Base-by-base conservation (phyloP, 64 coral and sea anemone species). In the Dendrophyllia cribrosa region DNA sequence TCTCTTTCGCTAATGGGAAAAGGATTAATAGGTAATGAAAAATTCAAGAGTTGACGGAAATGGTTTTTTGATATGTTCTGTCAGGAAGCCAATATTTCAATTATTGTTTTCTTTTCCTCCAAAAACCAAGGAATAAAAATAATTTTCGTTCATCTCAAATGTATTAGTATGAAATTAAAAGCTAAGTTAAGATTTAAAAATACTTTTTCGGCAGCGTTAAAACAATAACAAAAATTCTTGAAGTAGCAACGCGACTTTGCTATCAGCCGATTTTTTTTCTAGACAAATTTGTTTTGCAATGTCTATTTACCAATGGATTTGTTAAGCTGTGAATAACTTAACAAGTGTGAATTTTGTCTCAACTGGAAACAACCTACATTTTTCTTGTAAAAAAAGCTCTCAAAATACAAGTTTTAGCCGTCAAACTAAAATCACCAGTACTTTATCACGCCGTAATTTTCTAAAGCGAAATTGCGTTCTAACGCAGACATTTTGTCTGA, bases 261-360 rank as follows among this genome's bases (percentile, higher is more conserved):
- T 56, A 56, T 56, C 7, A 56, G 53, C 53, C 53, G 53, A 56
- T 56, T 56, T 5, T 7, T 9, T 56, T 56, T 56, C 12, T 9
- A 12, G 53, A 56, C 12, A 70, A 26, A 70, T 26, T 25, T 70
- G 45, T 6, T 43, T 75, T 75, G 20, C 43, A 15, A 58, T 48
- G 20, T 82, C 14, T 47, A 60, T 43, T 64, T 62, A 47, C 78
- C 15, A 43, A 26, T 82, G 12, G 43, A 82, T 82, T 60, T 82
- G 78, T 82, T 82, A 82, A 82, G 76, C 46, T 48, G 58, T 46
- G 58, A 82, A 82, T 82, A 62, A 60, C 51, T 77, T 77, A 53
- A 55, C 17, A 55, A 22, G 7, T 77, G 50, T 46, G 26, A 82
- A 82, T 17, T 76, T 9, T 59, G 72, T 51, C 55, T 58, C 55